These are phyloP conservation scores for Marcusenius ussheri DNA, from an alignment of 2,113 vertebrate genomes.

Conservation along the genomic window DNA sequence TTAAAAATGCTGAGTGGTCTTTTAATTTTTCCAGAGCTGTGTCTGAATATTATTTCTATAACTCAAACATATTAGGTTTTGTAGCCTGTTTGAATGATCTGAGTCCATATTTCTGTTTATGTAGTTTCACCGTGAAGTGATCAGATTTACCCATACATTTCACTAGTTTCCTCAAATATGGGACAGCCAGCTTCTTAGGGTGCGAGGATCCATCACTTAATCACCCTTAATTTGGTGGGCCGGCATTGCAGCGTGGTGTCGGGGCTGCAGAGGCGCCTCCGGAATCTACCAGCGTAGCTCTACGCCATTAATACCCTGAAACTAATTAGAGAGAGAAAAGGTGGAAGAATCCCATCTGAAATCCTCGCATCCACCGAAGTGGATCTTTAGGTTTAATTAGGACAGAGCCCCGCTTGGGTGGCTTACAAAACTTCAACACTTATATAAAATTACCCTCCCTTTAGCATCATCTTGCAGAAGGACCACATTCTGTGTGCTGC, in stretches of 20 bases:
- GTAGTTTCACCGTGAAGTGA: neutral
- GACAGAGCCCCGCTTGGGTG: neutral
- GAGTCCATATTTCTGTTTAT: neutral
- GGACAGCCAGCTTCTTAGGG: neutral
- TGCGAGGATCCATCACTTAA: neutral
- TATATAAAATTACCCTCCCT: neutral
- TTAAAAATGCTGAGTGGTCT: neutral
- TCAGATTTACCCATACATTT: neutral
- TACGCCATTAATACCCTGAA: slow-evolving; percentile 21
- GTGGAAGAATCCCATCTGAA: neutral
- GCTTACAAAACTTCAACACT: neutral
- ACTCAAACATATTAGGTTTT: neutral
- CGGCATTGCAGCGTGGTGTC: slow-evolving; percentile 4
- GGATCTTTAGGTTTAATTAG: slow-evolving; percentile 22
- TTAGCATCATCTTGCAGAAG: neutral
- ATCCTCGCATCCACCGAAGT: slow-evolving; percentile 8
- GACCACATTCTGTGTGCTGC: neutral
- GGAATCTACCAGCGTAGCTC: slow-evolving; percentile 11
- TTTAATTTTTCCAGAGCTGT: neutral
- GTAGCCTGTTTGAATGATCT: neutral
- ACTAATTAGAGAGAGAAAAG: slow-evolving; percentile 21
- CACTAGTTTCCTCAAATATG: neutral
- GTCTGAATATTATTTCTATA: neutral
- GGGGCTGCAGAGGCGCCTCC: slow-evolving; percentile 8
- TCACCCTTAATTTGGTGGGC: slow-evolving; percentile 17